Evolutionary conservation across 2,888 invertebrate species (phyloP), one percentile per base, ranked within the genome.

Genomic region (Slavum lentiscoides): DNA sequence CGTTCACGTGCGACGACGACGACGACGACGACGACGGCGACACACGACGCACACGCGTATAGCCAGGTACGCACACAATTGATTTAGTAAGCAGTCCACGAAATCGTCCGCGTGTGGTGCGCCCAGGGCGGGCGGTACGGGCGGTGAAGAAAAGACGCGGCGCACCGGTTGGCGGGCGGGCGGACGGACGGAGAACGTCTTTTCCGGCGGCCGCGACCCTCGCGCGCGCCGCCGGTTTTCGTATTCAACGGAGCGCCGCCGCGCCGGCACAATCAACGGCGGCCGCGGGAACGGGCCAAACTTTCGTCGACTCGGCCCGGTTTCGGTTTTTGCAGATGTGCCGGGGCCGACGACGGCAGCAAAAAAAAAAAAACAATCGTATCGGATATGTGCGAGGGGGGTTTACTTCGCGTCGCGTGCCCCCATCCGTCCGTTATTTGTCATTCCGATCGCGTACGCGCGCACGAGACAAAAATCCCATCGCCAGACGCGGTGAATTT

Each of bases 21-120:
- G 62, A 62, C 49, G 73, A 61, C 43, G 59, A 66, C 75, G 64
- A 74, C 64, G 55, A 55, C 19, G n/a, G 43, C 59, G 17, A 72
- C 70, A 59, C 58, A 58, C 23, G 39, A 30, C 30, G 30, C 30
- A 4, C 30, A 30, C 30, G 30, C 30, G 9, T 21, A 59, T 30
- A 61, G 53, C 15, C 19, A 75, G n/a, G n/a, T 30, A 64, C 53
- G 19, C 5, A 11, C 17, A 37, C 80, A 72, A 80, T 80, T 80
- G 80, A 80, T 80, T 80, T 80, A 80, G 80, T 80, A 80, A 72
- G 80, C 80, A 80, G 80, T 72, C 80, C 80, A 80, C 80, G 80
- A 64, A 80, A 66, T 62, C 80, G 4, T 30, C 30, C 30, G 30
- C 30, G 30, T 30, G 4, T 4, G 4, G 4, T 4, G 30, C 30